Percentiles rank a stretch among this genome's conserved stretches.
These are phyloP conservation scores for Argyra leucocephala DNA, from an alignment of 2,888 invertebrate species.

Conservation along the genomic window DNA sequence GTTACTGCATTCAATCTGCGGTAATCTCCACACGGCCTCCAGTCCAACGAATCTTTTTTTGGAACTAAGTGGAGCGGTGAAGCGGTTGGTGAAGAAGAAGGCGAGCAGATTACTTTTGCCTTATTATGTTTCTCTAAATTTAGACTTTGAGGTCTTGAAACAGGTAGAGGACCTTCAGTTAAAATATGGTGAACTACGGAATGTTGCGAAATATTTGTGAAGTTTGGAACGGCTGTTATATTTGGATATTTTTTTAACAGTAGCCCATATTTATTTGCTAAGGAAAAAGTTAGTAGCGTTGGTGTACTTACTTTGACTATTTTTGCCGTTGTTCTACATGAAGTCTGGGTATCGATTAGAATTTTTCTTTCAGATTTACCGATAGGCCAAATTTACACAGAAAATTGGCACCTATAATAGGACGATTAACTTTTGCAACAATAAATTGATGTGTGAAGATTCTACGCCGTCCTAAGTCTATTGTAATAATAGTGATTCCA, in stretches of 20 bases:
- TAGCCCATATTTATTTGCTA: not conserved
- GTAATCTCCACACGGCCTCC: too few relatives aligned
- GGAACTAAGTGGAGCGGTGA: slow-evolving; percentile 18
- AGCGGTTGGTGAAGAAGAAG: slow-evolving; percentile 14
- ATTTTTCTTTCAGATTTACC: slow-evolving; percentile 7
- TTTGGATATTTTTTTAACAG: not conserved
- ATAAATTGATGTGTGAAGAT: slow-evolving; percentile 18
- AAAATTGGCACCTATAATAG: slow-evolving; percentile 22
- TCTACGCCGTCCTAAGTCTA: not conserved
- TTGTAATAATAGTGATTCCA: not conserved
- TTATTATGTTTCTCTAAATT: not conserved
- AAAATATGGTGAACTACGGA: not conserved
- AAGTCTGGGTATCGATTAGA: not conserved
- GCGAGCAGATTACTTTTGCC: slow-evolving; percentile 18
- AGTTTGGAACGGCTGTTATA: too few relatives aligned
- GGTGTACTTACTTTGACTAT: not conserved
- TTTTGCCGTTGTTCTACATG: not conserved
- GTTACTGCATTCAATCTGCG: too few relatives aligned
- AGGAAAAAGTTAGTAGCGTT: not conserved
- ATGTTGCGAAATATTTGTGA: not conserved
- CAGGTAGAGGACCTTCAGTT: not conserved
- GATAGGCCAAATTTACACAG: slow-evolving; percentile 15
- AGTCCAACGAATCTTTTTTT: slow-evolving; percentile 13
- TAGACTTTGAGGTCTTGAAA: not conserved
- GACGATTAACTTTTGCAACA: slow-evolving; percentile 18